Evolutionary conservation across 2,797 vertebrate species (phyloP), one percentile per base, ranked within the genome.

Genomic region (Lithobates pipiens): DNA sequence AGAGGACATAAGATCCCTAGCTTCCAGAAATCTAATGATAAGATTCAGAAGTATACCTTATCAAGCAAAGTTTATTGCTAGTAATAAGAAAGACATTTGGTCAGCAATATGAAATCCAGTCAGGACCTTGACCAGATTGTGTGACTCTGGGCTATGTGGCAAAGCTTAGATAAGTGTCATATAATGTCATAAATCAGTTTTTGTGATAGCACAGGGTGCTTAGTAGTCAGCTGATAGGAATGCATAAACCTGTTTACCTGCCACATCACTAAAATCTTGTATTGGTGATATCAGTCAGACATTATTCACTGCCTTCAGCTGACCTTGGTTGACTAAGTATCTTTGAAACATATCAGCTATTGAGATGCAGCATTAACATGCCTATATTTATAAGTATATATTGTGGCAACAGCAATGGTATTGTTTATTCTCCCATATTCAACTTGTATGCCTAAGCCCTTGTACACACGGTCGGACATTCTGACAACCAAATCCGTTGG

Each of bases 141-240:
- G 18, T 57, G 67, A 70, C 25, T 80, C 78, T 50, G 15, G 44
- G 9, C 32, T 57, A 71, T 80, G 78, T 80, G 67, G 78, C 67
- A 80, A 71, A 39, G 46, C 50, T 70, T 27, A 69, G 21, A 34
- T 80, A 70, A 80, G 67, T 54, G 44, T 32, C 29, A 80, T 80
- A 57, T 57, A 80, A 79, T 79, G 65, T 79, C 77, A 79, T 79
- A 79, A 69, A 50, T 32, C 16, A 25, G 68, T 50, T 67, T 21
- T 23, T 79, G 65, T 69, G 77, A 69, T 79, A 79, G 65, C 25
- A 42, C n/a, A 18, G 25, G 61, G 77, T 21, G 54, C 63, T 77
- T 11, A 25, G 23, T 25, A 10, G 16, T 32, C 18, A 32, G 27
- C 69, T 15, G 13, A 18, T 23, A 27, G 0, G 44, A 25, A 69